Percentiles rank a stretch among this genome's conserved stretches.
Evolutionary conservation across 2,113 vertebrate species (phyloP).

Genomic region (Ginglymostoma cirratum): DNA sequence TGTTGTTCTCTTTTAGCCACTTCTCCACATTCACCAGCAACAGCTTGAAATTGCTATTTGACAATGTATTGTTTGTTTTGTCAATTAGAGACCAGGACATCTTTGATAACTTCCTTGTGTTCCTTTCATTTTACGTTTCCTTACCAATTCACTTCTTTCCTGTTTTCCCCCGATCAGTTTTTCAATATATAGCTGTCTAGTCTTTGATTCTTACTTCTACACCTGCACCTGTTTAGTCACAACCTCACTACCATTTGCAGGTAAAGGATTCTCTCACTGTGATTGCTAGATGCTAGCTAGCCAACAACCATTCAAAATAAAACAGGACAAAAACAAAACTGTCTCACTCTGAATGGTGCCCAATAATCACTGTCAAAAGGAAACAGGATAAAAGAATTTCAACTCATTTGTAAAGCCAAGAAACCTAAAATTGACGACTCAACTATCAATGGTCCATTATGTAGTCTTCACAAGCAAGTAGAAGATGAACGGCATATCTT

Average conservation of each 20-base stretch:
- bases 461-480: no score
- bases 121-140: background rate
- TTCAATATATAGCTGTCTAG: background rate
- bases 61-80: background rate
- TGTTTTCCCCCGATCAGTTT: background rate
- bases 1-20: background rate
- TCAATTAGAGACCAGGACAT: background rate
- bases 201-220: background rate
- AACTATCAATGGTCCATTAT: no score
- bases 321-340: background rate
- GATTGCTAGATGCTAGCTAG: no score
- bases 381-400: no score
- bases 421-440: no score
- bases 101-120: background rate
- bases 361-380: no score
- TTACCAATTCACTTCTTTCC: background rate
- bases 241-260: background rate
- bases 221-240: background rate
- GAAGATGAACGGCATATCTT: no score
- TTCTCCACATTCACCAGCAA: background rate
- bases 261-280: no score
- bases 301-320: no score
- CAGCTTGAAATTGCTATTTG: background rate
- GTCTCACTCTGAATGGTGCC: background rate
- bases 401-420: no score